Conservation (phyloP, 2,113 vertebrate genomes). For the Eretmochelys imbricata region DNA sequence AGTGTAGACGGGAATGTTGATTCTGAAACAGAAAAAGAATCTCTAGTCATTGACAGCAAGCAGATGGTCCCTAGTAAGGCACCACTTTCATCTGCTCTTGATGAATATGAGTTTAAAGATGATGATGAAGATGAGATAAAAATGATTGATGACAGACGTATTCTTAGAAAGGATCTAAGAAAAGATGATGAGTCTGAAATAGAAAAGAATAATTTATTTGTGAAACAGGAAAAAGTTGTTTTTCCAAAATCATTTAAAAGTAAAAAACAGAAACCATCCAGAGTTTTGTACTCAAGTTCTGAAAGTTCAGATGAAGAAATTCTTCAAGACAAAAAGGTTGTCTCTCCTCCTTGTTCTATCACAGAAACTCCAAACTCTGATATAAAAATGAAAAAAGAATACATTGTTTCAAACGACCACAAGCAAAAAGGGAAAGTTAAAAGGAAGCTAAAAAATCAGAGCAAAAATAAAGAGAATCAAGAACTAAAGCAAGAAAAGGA, state of each 20-base stretch:
- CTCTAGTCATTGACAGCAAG: conserved; percentile 83
- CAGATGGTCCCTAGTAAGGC: conserved; percentile 81
- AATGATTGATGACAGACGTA: conserved; percentile 90
- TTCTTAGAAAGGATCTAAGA: conserved; percentile 89
- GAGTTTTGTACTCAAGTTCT: conserved; percentile 91
- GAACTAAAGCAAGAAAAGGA: conserved; percentile 91
- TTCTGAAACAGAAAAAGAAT: conserved; percentile 94
- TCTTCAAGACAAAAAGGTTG: conserved; percentile 85
- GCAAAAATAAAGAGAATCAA: conserved; percentile 98
- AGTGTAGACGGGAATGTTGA: conserved; percentile 95
- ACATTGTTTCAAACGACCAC: conserved; percentile 81
- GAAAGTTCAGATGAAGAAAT: conserved; percentile 93
- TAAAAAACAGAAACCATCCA: conserved; percentile 90
- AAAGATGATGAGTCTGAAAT: conserved; percentile 89
- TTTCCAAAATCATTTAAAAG: conserved; percentile 85
- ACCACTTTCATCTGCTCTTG: conserved; percentile 86
- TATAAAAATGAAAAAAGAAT: conserved; percentile 88
- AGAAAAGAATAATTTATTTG: conserved; percentile 85
- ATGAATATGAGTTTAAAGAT: conserved; percentile 99
- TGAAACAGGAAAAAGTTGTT: conserved; percentile 89
- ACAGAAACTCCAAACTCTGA: conserved; percentile 88
- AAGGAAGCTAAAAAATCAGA: conserved; percentile 94
- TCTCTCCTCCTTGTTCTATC: conserved; percentile 84
- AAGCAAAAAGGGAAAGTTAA: conserved; percentile 97
- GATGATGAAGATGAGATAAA: conserved; percentile 90